Conservation (phyloP, 2,113 vertebrate genomes). For the Silurus asotus region DNA sequence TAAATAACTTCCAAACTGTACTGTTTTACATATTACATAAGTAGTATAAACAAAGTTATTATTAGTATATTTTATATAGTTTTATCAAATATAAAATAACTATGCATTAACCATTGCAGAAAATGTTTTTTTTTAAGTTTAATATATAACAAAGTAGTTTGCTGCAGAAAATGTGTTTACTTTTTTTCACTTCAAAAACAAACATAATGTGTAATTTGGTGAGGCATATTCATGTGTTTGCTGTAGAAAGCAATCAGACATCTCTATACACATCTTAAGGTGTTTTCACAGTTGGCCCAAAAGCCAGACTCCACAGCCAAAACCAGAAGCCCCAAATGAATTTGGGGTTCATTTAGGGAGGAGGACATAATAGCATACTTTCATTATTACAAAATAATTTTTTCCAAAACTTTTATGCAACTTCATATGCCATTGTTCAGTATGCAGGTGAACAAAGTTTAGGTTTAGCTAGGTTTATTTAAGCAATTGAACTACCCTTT, state of each 20-base stretch:
- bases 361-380: no score
- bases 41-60: no score
- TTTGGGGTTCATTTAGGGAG: neutral
- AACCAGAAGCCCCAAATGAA: neutral
- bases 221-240: neutral
- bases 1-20: no score
- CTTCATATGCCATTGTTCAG: neutral
- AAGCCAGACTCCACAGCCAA: neutral
- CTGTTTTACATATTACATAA: no score
- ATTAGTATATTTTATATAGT: no score
- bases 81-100: no score
- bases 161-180: neutral
- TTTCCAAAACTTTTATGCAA: neutral
- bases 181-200: neutral
- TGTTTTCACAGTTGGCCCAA: neutral
- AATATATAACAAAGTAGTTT: no score
- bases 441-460: neutral
- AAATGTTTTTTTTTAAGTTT: no score
- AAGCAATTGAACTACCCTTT: no score
- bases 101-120: no score
- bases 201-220: neutral
- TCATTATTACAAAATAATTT: no score
- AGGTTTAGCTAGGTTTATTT: neutral
- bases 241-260: neutral
- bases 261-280: neutral